Evolutionary conservation across 2,113 vertebrate genomes (phyloP).

Genomic region (Tychaedon coryphoeus): DNA sequence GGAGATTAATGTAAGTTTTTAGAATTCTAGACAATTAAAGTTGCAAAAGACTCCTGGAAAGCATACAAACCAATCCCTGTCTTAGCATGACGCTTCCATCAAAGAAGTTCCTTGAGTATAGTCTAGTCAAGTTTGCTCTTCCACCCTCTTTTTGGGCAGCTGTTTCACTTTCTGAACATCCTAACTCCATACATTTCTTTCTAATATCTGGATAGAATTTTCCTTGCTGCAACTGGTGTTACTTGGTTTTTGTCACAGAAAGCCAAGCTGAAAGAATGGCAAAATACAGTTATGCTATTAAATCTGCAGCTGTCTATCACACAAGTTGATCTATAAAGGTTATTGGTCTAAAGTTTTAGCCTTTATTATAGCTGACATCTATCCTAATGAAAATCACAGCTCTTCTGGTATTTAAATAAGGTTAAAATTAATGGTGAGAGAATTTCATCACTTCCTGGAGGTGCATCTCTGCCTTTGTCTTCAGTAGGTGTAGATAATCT

Average conservation of each 20-base stretch:
- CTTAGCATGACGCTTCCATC: accelerated
- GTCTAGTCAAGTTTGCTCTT: background rate
- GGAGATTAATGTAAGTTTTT: background rate
- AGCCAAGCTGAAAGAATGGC: background rate
- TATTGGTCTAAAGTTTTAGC: background rate
- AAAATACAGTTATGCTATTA: background rate
- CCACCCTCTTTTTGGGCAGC: background rate
- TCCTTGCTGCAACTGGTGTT: background rate
- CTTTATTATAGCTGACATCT: background rate
- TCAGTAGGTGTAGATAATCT: background rate
- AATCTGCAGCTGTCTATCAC: background rate
- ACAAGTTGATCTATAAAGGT: background rate
- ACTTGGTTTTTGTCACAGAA: background rate
- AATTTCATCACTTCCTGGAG: background rate
- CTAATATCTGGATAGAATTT: background rate
- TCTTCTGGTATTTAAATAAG: background rate
- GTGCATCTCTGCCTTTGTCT: background rate
- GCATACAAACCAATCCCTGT: accelerated
- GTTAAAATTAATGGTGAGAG: background rate
- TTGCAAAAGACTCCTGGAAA: background rate
- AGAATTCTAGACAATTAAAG: background rate
- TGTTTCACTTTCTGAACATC: background rate
- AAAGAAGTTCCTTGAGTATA: background rate
- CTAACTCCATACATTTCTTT: background rate
- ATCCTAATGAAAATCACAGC: background rate